Base-by-base conservation (phyloP, 1,140 invertebrate species). In the Monochamus saltuarius region DNA sequence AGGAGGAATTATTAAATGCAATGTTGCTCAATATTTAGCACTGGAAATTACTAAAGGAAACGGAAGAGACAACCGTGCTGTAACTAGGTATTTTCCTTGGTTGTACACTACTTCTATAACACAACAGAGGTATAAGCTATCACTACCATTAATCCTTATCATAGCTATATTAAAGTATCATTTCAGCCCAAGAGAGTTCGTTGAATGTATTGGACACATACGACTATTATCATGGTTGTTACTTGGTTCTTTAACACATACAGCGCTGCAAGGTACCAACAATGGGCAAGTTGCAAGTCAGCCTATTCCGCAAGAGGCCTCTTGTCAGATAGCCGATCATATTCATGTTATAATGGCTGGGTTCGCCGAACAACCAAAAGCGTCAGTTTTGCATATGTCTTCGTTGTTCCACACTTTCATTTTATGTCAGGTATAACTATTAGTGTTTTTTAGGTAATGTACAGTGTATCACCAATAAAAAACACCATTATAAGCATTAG, bases 291-390 rank as follows among this genome's bases (percentile, higher is more conserved):
- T 72, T 34, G 75, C 82, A 64, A 94, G 89, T 66, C 89, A 92
- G 69, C 95, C 97, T 9, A 89, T 99, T 61, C 96, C 97, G 13
- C 89, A 98, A 71, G 96, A 98, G 78, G 92, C 93, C 37, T 95
- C 92, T 22, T 94, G 92, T 71, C 91, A 97, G 74, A 92, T 99
- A 70, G 94, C 96, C 29, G 97, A 99, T 81, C 94, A 98, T 74
- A 89, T 99, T 58, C 94, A 99, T 83, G 90, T 94, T 19, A 90
- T 93, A 66, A 87, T 99, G 78, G 89, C 93, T 13, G 95, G 94
- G 9, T 99, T 99, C 84, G 93, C 94, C 37, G 97, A 99, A 77
- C 94, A 97, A 73, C 90, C 90, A 4, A 97, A 96, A 80, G 83
- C 89, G 4, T 91, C 89, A 4, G 85, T 94, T 0, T 82, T 92